These are phyloP conservation scores for Protodeltote pygarga DNA, from an alignment of 2,888 invertebrate species.

Conservation along the genomic window DNA sequence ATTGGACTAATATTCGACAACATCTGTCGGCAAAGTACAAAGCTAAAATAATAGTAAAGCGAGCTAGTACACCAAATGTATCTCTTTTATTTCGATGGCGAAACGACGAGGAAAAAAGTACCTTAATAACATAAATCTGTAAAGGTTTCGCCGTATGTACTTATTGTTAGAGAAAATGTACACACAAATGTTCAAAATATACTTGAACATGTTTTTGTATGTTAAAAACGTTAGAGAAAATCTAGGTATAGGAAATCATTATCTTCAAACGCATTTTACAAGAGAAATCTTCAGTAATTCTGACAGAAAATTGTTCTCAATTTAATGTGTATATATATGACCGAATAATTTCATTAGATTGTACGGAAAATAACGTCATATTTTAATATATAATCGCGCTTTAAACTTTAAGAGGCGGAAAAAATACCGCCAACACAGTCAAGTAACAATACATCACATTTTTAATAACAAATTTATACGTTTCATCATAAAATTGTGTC, in stretches of 20 bases:
- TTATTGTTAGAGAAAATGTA: constrained; percentile 22
- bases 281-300: too few species aligned
- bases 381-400: constrained; percentile 6
- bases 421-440: constrained; percentile 41
- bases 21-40: too few species aligned
- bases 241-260: too few species aligned
- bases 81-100: constrained; percentile 12
- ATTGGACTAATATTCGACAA: too few species aligned
- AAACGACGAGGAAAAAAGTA: constrained; percentile 22
- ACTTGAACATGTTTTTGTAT: too few species aligned
- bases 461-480: constrained; percentile 41
- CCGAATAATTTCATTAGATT: too few species aligned
- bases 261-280: too few species aligned
- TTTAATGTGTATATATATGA: too few species aligned
- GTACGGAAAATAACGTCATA: background rate
- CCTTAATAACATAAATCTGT: constrained; percentile 36
- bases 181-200: constrained; percentile 5
- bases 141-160: constrained; percentile 6
- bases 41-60: too few species aligned
- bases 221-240: too few species aligned
- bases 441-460: constrained; percentile 24
- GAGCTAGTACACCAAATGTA: constrained; percentile 13
- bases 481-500: constrained; percentile 28
- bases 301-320: too few species aligned
- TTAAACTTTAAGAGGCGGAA: constrained; percentile 8